Base-by-base conservation (phyloP, 2,113 vertebrate species). In the Ochotona curzoniae region DNA sequence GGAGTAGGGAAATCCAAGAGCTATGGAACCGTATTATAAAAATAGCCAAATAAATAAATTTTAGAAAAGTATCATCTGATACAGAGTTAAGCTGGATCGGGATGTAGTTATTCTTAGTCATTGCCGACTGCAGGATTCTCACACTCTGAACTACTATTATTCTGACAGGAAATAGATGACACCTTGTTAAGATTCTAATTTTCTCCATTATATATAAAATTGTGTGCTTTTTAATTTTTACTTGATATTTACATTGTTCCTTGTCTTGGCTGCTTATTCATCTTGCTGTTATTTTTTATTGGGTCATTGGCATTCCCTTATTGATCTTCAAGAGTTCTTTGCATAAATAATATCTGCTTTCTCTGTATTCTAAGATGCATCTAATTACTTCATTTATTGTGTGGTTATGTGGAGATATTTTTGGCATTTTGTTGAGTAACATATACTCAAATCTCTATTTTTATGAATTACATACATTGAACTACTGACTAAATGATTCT, bases 251-350 rank as follows among this genome's bases (percentile, higher is more conserved):
- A 14, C 47, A 81, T 93, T 7, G 84, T 82, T 82, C 70, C 67
- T 96, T 92, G 49, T 75, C 21, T 38, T 74, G 35, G 49, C 7
- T 84, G 32, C 21, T 44, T 70, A 8, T 73, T 91, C 32, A 86
- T 91, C 25, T 64, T 61, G 32, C 4, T 44, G 38, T 44, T 44
- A 44, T 44, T 44, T 44, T 44, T 44, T 44, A 44, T 44, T 44
- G 6, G 38, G 38, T 44, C 38, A 44, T 86, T 83, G 49, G 21
- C 57, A 63, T 88, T 92, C 38, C 73, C 15, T 75, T 94, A 96
- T 78, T 95, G 95, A 95, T 93, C 94, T 94, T 91, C 21, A 67
- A 90, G 32, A 93, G n/a, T 23, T 93, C 21, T 93, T 81, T 88
- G 49, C 35, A 89, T 96, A 89, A 89, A 95, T 79, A 71, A 87